phyloP scores from a whole-genome alignment of 2,888 invertebrate genomes.

The Athalia rosae region DNA sequence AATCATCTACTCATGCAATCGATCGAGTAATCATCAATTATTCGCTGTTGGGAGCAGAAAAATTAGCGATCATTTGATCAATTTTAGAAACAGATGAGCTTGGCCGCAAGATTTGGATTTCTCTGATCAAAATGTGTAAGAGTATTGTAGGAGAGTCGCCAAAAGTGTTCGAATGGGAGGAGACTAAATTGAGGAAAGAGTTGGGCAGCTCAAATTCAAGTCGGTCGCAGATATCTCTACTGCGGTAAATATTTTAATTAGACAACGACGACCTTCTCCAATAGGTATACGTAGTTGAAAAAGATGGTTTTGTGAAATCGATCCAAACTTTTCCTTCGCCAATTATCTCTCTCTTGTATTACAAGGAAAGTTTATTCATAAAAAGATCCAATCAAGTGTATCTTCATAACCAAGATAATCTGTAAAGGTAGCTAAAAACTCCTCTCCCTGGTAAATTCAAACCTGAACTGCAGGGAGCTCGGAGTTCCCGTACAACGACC shows the following conservation, averaged over 20 bases:
- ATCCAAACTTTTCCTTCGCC: neutral
- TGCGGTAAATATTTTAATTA: constrained; percentile 17
- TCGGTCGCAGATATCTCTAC: no score
- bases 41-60: no score
- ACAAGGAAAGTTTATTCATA: constrained; percentile 29
- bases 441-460: neutral
- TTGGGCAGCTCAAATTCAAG: no score
- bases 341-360: neutral
- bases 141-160: no score
- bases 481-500: neutral
- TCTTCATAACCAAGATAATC: constrained; percentile 19
- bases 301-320: neutral
- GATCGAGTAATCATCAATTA: no score
- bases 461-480: neutral
- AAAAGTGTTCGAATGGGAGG: no score
- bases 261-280: neutral
- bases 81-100: no score
- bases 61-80: no score
- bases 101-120: no score
- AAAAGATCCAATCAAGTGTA: constrained; percentile 9
- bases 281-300: neutral
- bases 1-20: no score
- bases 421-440: constrained; percentile 17
- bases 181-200: no score
- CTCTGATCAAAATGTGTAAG: no score